Evolutionary conservation across 1,140 invertebrate genomes (phyloP).

Genomic region (Brachionus koreanus): DNA sequence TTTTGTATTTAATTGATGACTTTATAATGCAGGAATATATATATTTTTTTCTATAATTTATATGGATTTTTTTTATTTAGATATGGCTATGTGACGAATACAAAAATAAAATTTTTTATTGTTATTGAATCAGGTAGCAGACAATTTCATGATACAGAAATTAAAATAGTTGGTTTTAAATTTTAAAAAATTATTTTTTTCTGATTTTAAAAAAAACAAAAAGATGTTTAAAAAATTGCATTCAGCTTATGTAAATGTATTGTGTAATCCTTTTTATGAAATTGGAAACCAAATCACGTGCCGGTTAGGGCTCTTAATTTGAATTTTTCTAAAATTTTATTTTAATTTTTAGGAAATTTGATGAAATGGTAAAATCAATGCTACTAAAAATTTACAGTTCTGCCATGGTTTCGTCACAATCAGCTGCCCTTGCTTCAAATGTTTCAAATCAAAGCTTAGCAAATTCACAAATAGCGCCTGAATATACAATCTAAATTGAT

Average conservation of each 20-base stretch:
- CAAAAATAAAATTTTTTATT: conserved; percentile 88
- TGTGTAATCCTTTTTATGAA: conserved; percentile 86
- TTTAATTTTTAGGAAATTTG: conserved; percentile 7
- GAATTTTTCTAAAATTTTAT: neutral
- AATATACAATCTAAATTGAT: conserved; percentile 18
- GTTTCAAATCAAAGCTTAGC: neutral
- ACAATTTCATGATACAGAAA: conserved; percentile 84
- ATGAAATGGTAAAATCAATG: conserved; percentile 3
- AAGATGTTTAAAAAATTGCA: conserved; percentile 86
- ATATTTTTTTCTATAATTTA: neutral
- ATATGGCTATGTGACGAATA: conserved; percentile 96
- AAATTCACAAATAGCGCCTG: neutral
- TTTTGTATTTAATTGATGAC: conserved; percentile 88
- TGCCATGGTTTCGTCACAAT: neutral
- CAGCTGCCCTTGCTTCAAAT: neutral
- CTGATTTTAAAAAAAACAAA: conserved; percentile 47
- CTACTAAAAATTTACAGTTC: neutral
- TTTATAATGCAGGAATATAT: conserved; percentile 79
- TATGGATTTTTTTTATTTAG: conserved; percentile 61
- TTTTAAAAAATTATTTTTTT: neutral
- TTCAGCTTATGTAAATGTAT: conserved; percentile 79
- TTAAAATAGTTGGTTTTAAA: conserved; percentile 71
- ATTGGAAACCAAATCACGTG: conserved; percentile 65
- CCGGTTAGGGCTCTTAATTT: neutral
- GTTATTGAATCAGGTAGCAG: conserved; percentile 85